Conservation (phyloP, 2,888 invertebrate species). For the Cylloceria caligata region DNA sequence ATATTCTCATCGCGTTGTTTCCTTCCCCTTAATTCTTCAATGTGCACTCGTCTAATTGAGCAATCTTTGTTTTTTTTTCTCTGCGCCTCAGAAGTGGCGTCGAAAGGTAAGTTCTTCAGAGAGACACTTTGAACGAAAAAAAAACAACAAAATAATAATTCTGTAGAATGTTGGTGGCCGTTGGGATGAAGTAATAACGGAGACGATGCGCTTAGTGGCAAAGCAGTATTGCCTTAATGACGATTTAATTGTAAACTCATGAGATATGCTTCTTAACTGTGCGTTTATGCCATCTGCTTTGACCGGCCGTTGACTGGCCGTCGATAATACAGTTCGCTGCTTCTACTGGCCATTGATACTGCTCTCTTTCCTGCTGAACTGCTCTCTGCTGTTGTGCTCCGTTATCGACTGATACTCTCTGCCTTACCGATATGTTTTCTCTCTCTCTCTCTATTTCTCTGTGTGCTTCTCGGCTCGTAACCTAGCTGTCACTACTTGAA, state of each 20-base stretch:
- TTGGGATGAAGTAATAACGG: constrained; percentile 9
- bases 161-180: constrained; percentile 45
- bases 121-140: constrained; percentile 40
- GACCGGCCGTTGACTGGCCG: constrained; percentile 26
- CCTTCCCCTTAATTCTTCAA: constrained; percentile 30
- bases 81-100: constrained; percentile 83
- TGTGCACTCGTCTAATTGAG: constrained; percentile 75
- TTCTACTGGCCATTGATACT: constrained; percentile 48
- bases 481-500: constrained; percentile 69
- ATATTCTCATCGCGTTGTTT: constrained; percentile 14
- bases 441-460: constrained; percentile 27
- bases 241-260: neutral
- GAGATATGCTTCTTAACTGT: neutral
- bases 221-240: constrained; percentile 39
- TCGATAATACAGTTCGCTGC: constrained; percentile 61
- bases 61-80: constrained; percentile 75
- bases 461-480: constrained; percentile 64
- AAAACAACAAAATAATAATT: constrained; percentile 21
- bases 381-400: constrained; percentile 44
- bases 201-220: constrained; percentile 31
- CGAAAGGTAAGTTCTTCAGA: constrained; percentile 81
- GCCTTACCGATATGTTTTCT: constrained; percentile 44
- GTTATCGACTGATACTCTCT: constrained; percentile 61
- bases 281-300: constrained; percentile 1
- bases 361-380: constrained; percentile 53